These are phyloP conservation scores for Alloscopus bannaensis DNA, from an alignment of 2,888 invertebrate species.

Conservation along the genomic window DNA sequence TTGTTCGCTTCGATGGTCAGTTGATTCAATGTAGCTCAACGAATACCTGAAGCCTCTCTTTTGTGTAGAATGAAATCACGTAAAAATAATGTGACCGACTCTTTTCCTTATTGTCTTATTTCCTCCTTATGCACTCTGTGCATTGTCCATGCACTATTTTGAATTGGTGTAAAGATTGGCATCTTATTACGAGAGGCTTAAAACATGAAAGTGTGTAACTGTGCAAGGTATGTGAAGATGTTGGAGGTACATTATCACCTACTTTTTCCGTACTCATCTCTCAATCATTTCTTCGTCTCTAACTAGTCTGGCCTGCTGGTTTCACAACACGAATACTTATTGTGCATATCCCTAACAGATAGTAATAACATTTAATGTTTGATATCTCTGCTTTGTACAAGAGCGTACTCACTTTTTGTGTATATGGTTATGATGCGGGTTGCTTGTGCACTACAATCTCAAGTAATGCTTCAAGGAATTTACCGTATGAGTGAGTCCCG, in stretches of 20 bases:
- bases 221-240: too few species aligned
- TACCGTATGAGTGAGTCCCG: slow-evolving; percentile 49
- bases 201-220: too few species aligned
- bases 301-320: slow-evolving; percentile 21
- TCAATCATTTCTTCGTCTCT: slow-evolving; percentile 31
- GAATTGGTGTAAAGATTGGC: too few species aligned
- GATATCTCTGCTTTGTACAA: too few species aligned
- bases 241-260: slow-evolving; percentile 19
- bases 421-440: not conserved
- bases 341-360: too few species aligned
- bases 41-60: not conserved
- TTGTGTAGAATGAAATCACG: slow-evolving; percentile 10
- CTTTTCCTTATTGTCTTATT: too few species aligned
- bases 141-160: not conserved
- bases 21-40: not conserved
- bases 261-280: slow-evolving; percentile 34
- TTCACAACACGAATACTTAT: too few species aligned
- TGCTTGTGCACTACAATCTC: slow-evolving; percentile 9
- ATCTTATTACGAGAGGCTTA: too few species aligned
- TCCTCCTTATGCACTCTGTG: not conserved
- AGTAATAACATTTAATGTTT: too few species aligned
- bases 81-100: not conserved
- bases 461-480: slow-evolving; percentile 43
- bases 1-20: too few species aligned
- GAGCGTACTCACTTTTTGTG: not conserved